Conservation (phyloP, 2,888 invertebrate species). For the Andrena praecox region DNA sequence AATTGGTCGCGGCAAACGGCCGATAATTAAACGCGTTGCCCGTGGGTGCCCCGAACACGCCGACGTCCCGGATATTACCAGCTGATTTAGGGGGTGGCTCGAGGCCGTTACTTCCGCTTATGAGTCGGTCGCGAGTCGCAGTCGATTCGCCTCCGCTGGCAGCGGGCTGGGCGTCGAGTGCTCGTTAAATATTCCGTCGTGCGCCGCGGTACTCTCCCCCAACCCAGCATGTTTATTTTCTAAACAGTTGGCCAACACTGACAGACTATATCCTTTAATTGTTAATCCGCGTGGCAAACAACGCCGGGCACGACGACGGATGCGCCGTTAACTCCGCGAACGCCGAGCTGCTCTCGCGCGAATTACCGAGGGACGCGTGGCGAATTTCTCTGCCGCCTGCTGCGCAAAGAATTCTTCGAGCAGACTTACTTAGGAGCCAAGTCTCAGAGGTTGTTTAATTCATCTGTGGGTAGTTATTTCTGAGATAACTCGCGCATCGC, state of each 20-base stretch:
- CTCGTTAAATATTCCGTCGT: conserved; percentile 52
- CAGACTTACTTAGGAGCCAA: too few relatives aligned
- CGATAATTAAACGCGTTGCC: conserved; percentile 26
- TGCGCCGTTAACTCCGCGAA: conserved; percentile 32
- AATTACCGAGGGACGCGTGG: neutral
- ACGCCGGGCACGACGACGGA: conserved; percentile 21
- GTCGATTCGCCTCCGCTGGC: neutral
- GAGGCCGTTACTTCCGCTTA: conserved; percentile 6
- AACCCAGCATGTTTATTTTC: conserved; percentile 42
- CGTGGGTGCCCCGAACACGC: neutral
- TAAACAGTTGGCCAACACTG: conserved; percentile 38
- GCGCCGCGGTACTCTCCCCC: neutral
- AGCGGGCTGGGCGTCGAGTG: conserved; percentile 8
- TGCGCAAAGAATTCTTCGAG: too few relatives aligned
- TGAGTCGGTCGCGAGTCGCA: conserved; percentile 15
- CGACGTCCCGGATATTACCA: conserved; percentile 17
- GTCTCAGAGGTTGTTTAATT: too few relatives aligned
- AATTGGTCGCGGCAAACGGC: conserved; percentile 8
- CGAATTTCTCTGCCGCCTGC: too few relatives aligned
- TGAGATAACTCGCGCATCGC: neutral
- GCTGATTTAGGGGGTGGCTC: conserved; percentile 3
- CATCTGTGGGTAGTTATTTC: neutral
- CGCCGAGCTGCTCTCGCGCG: neutral
- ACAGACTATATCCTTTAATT: conserved; percentile 58
- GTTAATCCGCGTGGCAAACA: conserved; percentile 54